Conservation (phyloP, 2,797 vertebrate species). For the Ctenochaetus hawaiiensis region DNA sequence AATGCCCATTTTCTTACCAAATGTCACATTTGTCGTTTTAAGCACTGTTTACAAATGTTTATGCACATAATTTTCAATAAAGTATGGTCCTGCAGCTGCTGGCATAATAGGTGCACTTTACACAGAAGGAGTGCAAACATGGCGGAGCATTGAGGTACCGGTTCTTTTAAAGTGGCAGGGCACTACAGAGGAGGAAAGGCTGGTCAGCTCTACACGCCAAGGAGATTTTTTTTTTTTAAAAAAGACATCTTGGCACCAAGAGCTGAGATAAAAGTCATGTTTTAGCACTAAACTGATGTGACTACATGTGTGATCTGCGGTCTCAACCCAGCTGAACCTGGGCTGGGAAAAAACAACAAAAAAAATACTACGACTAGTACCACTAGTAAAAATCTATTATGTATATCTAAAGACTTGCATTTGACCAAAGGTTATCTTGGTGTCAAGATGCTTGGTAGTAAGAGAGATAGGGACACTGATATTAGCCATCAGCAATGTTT, state of each 20-base stretch:
- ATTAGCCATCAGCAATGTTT: constrained; percentile 17
- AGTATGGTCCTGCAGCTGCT: constrained; percentile 72
- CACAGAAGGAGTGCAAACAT: constrained; percentile 67
- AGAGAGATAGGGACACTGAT: constrained; percentile 18
- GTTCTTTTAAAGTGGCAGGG: constrained; percentile 72
- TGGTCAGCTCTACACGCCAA: constrained; percentile 46
- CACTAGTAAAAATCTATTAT: constrained; percentile 51
- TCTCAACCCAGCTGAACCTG: constrained; percentile 22
- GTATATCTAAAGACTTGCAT: constrained; percentile 55
- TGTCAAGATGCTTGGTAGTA: constrained; percentile 26
- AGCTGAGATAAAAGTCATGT: constrained; percentile 45
- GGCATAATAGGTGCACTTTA: constrained; percentile 71
- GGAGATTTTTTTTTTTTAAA: neutral
- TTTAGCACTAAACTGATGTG: constrained; percentile 13
- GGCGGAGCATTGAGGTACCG: constrained; percentile 72
- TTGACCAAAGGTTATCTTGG: constrained; percentile 30
- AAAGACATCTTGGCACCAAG: constrained; percentile 51
- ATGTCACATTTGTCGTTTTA: constrained; percentile 64
- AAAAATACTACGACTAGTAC: constrained; percentile 36
- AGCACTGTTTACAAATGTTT: constrained; percentile 77
- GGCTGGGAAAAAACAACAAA: constrained; percentile 9
- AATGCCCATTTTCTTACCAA: constrained; percentile 76
- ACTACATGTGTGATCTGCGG: constrained; percentile 27
- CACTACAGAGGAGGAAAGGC: constrained; percentile 63
- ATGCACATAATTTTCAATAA: constrained; percentile 65